These are phyloP conservation scores for Steatornis caripensis DNA, from an alignment of 2,113 vertebrate genomes.

Conservation along the genomic window DNA sequence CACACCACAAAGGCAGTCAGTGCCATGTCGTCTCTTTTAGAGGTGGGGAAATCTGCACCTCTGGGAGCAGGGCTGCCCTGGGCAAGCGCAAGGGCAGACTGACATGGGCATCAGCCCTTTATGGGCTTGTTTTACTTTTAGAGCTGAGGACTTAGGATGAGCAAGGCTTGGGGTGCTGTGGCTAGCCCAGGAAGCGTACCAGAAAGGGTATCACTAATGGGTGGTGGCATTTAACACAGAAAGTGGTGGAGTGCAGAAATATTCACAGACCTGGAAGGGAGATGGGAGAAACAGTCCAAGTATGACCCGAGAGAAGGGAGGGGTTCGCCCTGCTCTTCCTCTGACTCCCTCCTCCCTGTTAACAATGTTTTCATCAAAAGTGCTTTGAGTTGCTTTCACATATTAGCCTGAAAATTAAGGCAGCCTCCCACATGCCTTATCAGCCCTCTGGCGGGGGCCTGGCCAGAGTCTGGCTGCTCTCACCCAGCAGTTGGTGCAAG, in stretches of 20 bases:
- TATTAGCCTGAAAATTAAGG: background rate
- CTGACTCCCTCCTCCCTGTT: background rate
- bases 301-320: background rate
- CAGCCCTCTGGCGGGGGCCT: background rate
- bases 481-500: background rate
- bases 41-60: background rate
- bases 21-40: background rate
- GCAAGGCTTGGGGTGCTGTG: background rate
- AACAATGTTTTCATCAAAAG: background rate
- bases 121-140: background rate
- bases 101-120: background rate
- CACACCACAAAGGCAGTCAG: background rate
- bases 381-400: background rate
- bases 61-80: background rate
- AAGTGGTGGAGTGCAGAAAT: background rate
- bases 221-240: background rate
- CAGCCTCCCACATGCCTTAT: fast-evolving
- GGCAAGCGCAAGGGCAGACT: background rate
- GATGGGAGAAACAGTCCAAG: background rate
- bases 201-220: background rate
- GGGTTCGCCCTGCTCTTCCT: background rate
- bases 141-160: background rate
- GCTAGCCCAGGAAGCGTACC: too few species aligned
- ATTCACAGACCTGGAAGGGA: background rate
- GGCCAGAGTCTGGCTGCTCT: background rate